Percentiles rank a stretch among this genome's conserved stretches.
Conservation (phyloP, 1,140 invertebrate genomes). For the Drosophila oshimai region DNA sequence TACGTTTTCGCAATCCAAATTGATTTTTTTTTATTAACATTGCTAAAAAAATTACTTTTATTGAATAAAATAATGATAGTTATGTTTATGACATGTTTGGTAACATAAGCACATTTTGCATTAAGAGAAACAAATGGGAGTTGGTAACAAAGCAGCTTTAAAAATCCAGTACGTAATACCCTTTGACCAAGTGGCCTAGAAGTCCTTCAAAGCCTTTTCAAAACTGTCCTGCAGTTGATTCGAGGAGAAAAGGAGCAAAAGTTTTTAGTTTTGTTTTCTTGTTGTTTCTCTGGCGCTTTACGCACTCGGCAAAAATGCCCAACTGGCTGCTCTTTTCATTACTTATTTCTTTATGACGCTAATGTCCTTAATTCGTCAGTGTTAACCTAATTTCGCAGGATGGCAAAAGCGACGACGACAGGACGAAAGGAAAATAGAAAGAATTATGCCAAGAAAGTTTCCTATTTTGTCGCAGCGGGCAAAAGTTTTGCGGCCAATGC, state of each 20-base stretch:
- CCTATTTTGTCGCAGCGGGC: conserved; percentile 78
- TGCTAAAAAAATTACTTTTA: too few species aligned
- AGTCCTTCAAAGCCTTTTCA: conserved; percentile 10
- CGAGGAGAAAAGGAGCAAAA: conserved; percentile 10
- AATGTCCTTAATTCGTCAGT: conserved; percentile 81
- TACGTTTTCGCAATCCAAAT: too few species aligned
- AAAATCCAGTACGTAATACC: too few species aligned
- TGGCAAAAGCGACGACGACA: conserved; percentile 34
- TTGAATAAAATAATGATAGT: too few species aligned
- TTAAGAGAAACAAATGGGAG: too few species aligned
- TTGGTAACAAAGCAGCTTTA: too few species aligned
- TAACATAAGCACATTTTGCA: too few species aligned
- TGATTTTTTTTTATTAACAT: too few species aligned
- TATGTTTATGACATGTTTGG: too few species aligned
- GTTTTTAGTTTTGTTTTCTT: conserved; percentile 22
- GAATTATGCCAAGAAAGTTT: conserved; percentile 81
- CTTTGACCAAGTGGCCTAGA: not conserved
- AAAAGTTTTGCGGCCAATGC: conserved; percentile 78
- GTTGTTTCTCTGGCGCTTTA: conserved; percentile 40
- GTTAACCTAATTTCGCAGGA: conserved; percentile 75
- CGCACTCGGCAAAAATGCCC: conserved; percentile 66
- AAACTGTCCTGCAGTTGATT: not conserved
- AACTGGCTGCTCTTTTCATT: conserved; percentile 71
- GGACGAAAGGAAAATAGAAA: conserved; percentile 72
- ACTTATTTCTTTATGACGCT: conserved; percentile 81